A percentile compares a stretch with the other conserved stretches of the same genome.
phyloP scores from a whole-genome alignment of 64 coral and sea anemone species.

The Actinia tenebrosa region DNA sequence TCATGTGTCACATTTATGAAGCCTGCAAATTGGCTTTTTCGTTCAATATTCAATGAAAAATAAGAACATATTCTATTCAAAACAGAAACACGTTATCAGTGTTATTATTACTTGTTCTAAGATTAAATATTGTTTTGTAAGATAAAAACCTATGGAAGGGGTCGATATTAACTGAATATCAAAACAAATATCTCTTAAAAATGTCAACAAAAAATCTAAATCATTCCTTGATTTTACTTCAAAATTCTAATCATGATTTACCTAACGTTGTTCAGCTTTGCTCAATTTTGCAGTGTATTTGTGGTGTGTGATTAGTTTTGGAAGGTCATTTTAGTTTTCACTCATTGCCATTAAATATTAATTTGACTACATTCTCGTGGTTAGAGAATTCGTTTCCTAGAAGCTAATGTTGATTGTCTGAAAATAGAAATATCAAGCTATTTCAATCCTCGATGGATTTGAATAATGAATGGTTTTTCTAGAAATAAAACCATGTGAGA shows the following conservation, averaged over 20 bases:
- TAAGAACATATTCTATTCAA: background rate
- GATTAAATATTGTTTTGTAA: background rate
- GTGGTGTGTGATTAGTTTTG: background rate
- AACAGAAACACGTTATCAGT: background rate
- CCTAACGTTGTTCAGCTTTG: background rate
- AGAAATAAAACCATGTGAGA: background rate
- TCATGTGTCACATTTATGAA: no score
- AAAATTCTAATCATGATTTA: background rate
- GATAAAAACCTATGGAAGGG: background rate
- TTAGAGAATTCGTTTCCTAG: background rate
- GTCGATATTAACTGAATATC: background rate
- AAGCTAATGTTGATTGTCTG: background rate
- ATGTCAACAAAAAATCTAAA: background rate
- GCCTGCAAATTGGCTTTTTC: no score
- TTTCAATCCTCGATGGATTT: background rate
- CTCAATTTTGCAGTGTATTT: background rate
- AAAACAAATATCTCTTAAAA: background rate
- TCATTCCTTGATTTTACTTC: background rate
- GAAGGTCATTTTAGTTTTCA: background rate
- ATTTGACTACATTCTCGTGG: background rate
- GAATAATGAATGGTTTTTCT: background rate
- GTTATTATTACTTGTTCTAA: background rate
- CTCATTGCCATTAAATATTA: background rate
- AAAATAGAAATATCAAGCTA: background rate
- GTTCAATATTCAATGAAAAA: background rate